Percentiles rank a stretch among this genome's conserved stretches.
Evolutionary conservation across 1,140 invertebrate genomes (phyloP).

Genomic region (Lasaia peninsularis): DNA sequence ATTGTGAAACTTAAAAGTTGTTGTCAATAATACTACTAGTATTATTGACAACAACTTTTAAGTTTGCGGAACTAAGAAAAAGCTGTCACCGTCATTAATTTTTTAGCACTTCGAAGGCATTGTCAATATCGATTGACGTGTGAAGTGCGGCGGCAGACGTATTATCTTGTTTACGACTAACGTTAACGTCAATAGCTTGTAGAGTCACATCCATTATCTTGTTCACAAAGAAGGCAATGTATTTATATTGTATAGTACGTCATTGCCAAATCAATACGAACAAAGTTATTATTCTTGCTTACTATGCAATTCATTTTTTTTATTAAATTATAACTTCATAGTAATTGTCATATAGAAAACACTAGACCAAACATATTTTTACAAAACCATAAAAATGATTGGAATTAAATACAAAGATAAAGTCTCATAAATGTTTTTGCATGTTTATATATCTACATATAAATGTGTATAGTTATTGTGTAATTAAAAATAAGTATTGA

Average conservation of each 20-base stretch:
- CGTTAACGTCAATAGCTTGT: conserved; percentile 9
- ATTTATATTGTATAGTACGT: conserved; percentile 1
- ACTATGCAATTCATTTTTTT: no score
- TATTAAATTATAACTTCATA: no score
- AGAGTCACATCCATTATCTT: conserved; percentile 8
- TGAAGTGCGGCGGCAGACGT: conserved; percentile 6
- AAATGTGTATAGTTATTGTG: no score
- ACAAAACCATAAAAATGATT: no score
- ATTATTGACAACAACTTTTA: conserved; percentile 6
- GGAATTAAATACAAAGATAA: no score
- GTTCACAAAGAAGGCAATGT: conserved; percentile 6
- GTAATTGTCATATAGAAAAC: no score
- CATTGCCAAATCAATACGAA: neutral
- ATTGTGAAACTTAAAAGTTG: neutral
- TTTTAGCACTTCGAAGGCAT: conserved; percentile 7
- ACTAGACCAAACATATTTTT: no score
- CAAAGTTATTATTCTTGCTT: neutral
- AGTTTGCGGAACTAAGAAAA: neutral
- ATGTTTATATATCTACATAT: neutral
- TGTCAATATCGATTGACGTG: conserved; percentile 11
- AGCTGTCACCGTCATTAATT: neutral
- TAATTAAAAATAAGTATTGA: neutral
- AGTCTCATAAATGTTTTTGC: no score
- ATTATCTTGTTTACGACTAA: conserved; percentile 6
- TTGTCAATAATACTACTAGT: neutral